These are phyloP conservation scores for Habropoda laboriosa DNA, from an alignment of 1,140 invertebrate genomes.

Conservation along the genomic window DNA sequence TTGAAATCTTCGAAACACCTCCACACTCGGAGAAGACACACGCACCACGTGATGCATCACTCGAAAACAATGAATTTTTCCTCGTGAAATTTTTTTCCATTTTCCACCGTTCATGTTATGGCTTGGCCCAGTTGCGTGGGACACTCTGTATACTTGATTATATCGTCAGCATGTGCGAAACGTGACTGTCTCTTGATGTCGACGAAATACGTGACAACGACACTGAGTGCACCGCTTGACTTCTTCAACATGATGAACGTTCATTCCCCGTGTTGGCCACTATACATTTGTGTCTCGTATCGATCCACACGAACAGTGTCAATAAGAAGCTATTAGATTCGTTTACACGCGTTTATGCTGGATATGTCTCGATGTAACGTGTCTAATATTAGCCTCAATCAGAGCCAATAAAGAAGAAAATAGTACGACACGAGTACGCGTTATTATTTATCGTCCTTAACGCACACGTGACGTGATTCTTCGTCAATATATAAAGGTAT, in stretches of 20 bases:
- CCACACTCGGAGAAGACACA: too few relatives aligned
- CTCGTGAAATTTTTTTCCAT: too few relatives aligned
- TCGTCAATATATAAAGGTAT: constrained; percentile 63
- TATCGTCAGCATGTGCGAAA: constrained; percentile 2
- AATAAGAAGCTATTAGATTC: constrained; percentile 55
- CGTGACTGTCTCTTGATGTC: constrained; percentile 17
- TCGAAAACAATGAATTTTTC: too few relatives aligned
- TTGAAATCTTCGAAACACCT: too few relatives aligned
- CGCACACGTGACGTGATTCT: constrained; percentile 43
- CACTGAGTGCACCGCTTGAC: not conserved
- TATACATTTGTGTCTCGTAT: constrained; percentile 4
- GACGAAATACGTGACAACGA: not conserved
- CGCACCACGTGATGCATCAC: too few relatives aligned
- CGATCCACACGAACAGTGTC: constrained; percentile 40
- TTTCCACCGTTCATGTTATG: too few relatives aligned
- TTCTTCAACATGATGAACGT: not conserved
- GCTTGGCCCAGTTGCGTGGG: too few relatives aligned
- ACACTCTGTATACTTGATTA: too few relatives aligned
- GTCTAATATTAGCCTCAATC: constrained; percentile 70
- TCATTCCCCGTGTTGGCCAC: not conserved
- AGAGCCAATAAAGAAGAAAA: constrained; percentile 65
- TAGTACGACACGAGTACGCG: constrained; percentile 41
- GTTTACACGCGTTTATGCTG: constrained; percentile 43
- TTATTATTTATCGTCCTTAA: constrained; percentile 38
- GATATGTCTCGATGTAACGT: constrained; percentile 26